These are phyloP conservation scores for Radopholus similis DNA, from an alignment of 1,140 invertebrate species.

Conservation along the genomic window DNA sequence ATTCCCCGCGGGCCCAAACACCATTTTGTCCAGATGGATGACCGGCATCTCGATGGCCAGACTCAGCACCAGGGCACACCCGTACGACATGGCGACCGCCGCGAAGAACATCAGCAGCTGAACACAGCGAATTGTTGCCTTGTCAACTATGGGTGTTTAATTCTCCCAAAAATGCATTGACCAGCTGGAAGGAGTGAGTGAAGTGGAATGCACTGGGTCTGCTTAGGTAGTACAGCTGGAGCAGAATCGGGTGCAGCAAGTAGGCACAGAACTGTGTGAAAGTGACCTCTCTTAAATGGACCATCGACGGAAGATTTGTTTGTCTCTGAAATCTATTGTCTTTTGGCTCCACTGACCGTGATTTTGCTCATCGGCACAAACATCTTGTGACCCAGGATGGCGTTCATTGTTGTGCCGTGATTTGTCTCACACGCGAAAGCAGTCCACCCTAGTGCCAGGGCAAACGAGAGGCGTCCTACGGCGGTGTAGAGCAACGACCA, in stretches of 20 bases:
- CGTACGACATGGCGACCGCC: slow-evolving; percentile 51
- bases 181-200: slow-evolving; percentile 57
- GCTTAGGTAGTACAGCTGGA: slow-evolving; percentile 59
- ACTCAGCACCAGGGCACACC: slow-evolving; percentile 43
- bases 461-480: slow-evolving; percentile 78
- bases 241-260: slow-evolving; percentile 62
- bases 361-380: slow-evolving; percentile 61
- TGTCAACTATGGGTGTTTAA: not conserved
- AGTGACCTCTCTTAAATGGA: too few species aligned
- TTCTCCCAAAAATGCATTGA: slow-evolving; percentile 20
- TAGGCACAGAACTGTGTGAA: slow-evolving; percentile 61
- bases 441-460: slow-evolving; percentile 76
- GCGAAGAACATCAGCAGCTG: slow-evolving; percentile 52
- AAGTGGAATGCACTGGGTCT: slow-evolving; percentile 58
- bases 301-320: not conserved
- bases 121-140: slow-evolving; percentile 1
- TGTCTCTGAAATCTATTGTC: too few species aligned
- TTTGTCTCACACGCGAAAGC: slow-evolving; percentile 81
- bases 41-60: slow-evolving; percentile 57
- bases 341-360: slow-evolving; percentile 35
- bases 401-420: slow-evolving; percentile 66
- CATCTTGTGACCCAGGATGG: slow-evolving; percentile 61
- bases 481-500: slow-evolving; percentile 72
- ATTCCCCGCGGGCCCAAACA: slow-evolving; percentile 29
- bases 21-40: slow-evolving; percentile 49